Evolutionary conservation across 2,888 invertebrate genomes (phyloP).

Genomic region (Tenthredo distinguenda): DNA sequence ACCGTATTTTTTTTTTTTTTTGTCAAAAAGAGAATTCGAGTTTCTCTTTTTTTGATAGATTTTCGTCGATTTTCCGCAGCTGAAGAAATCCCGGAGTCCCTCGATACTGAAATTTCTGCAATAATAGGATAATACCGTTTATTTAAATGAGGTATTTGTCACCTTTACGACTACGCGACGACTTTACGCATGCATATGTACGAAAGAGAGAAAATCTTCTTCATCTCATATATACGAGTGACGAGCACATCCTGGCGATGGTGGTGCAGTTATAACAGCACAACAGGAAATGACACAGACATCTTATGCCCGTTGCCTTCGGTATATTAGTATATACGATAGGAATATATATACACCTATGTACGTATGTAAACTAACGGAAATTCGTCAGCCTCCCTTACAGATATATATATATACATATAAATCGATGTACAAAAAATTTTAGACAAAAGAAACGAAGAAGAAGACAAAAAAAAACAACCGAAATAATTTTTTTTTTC

Average conservation of each 20-base stretch:
- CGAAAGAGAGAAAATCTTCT: slow-evolving; percentile 4
- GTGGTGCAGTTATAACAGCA: slow-evolving; percentile 22
- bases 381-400: slow-evolving; percentile 45
- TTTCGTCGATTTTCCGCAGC: too few species aligned
- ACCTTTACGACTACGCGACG: too few species aligned
- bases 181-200: neutral
- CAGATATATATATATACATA: neutral
- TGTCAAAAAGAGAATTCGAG: too few species aligned
- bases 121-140: too few species aligned
- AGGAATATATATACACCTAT: neutral
- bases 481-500: too few species aligned
- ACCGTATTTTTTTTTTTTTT: too few species aligned
- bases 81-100: too few species aligned
- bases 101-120: too few species aligned
- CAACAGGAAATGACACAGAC: slow-evolving; percentile 48
- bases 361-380: neutral
- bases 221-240: slow-evolving; percentile 6
- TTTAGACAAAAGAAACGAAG: neutral
- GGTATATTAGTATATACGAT: neutral
- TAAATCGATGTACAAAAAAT: neutral
- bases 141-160: too few species aligned
- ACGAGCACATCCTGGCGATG: slow-evolving; percentile 40
- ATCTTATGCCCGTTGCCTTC: slow-evolving; percentile 11
- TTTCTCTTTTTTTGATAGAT: too few species aligned
- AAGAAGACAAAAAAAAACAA: neutral